Percentiles rank a stretch among this genome's conserved stretches.
These are phyloP conservation scores for Anolis apletophallus DNA, from an alignment of 2,797 vertebrate genomes.

Conservation along the genomic window DNA sequence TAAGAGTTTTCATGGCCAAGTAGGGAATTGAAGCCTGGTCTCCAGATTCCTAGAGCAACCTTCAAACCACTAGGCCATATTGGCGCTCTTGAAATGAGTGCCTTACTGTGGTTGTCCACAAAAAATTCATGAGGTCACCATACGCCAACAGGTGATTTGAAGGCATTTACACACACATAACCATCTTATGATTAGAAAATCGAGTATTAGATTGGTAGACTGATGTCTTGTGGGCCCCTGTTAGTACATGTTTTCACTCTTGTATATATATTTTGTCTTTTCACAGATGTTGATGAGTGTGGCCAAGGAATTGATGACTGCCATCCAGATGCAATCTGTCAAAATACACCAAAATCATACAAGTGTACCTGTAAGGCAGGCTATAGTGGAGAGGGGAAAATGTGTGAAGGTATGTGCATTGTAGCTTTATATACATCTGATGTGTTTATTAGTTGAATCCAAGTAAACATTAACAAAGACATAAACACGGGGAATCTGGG, in stretches of 20 bases:
- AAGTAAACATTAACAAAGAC: neutral
- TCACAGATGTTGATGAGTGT: conserved; percentile 88
- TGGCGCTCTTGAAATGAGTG: neutral
- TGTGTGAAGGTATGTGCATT: conserved; percentile 87
- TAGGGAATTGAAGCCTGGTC: no score
- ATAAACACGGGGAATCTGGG: neutral
- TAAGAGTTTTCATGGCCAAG: no score
- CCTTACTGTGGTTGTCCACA: neutral
- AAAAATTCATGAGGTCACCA: neutral
- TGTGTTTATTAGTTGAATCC: neutral
- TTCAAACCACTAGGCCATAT: no score
- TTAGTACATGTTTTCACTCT: neutral
- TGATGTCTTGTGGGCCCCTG: neutral
- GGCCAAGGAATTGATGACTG: conserved; percentile 91
- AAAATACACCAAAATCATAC: conserved; percentile 91
- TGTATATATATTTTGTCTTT: conserved; percentile 51
- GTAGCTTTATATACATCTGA: rapidly evolving
- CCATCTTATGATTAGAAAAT: neutral
- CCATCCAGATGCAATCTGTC: conserved; percentile 95
- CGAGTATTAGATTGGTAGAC: rapidly evolving
- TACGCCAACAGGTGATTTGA: no score
- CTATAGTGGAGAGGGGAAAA: conserved; percentile 91
- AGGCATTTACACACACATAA: neutral
- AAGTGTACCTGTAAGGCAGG: conserved; percentile 95
- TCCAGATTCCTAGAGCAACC: no score